Evolutionary conservation across 2,113 vertebrate species (phyloP), one percentile per base, ranked within the genome.

Genomic region (Ramphastos sulfuratus): DNA sequence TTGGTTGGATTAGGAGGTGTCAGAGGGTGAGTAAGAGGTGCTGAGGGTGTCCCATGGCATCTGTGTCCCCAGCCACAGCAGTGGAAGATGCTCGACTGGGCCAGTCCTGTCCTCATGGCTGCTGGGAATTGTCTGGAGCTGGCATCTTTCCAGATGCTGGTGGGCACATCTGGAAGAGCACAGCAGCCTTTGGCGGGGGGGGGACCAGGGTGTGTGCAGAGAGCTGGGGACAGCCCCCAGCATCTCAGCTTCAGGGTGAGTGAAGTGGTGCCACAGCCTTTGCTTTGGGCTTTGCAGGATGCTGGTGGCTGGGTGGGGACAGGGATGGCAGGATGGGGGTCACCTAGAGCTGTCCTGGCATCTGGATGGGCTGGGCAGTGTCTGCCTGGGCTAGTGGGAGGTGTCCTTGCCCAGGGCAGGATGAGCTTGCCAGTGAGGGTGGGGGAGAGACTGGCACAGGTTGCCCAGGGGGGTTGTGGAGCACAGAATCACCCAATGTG

Each of bases 181-280:
- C 54, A 2, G 23, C 69, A 18, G 76, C 15, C 10, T 3, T 44
- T 33, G 10, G n/a, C n/a, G n/a, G n/a, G 37, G 16, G 3, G 65
- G 60, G 64, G 52, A 4, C 52, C 15, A 1, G 82, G 48, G 58
- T 1, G 9, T 39, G 3, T 27, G 87, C 60, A 7, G 12, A 7
- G 78, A 46, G 64, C 64, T 24, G 83, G 64, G 25, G 65, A 59
- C 87, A 1, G 60, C 85, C 15, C 61, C 33, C 1, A 1, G n/a
- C 4, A 0, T 9, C 60, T 31, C 0, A 6, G 2, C 0, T 0
- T 24, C 0, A 2, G 25, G 2, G 44, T 27, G 12, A 88, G 82
- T 37, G 82, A 80, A 39, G 28, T 0, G 6, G 8, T 3, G 39
- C 18, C 44, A 31, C 37, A 39, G 60, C 18, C 71, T 44, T n/a